Evolutionary conservation across 37 sponge, comb jelly and placozoan species (phyloP).

Genomic region (Cladorhizidae sp.): DNA sequence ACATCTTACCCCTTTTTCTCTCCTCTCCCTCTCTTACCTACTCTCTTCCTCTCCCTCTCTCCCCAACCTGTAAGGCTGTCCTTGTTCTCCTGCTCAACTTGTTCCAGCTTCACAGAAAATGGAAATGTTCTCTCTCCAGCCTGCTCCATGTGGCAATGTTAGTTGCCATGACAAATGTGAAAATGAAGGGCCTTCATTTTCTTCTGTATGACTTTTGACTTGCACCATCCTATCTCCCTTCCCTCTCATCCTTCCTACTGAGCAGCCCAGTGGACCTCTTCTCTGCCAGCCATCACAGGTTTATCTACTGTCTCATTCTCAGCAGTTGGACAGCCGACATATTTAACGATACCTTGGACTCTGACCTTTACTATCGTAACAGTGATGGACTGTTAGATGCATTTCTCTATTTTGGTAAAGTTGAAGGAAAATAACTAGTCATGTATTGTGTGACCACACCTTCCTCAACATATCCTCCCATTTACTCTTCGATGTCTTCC

Average conservation of each 20-base stretch:
- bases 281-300: conserved; percentile 2
- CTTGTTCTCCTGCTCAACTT: neutral
- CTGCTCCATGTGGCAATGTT: neutral
- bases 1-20: neutral
- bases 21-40: conserved; percentile 27
- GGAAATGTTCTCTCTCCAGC: neutral
- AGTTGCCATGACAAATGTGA: neutral
- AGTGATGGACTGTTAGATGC: conserved; percentile 2
- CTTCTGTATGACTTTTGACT: too few species aligned
- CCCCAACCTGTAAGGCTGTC: neutral
- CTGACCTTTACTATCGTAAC: conserved; percentile 26
- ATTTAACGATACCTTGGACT: conserved; percentile 16
- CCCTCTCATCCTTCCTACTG: neutral
- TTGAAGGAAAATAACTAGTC: neutral
- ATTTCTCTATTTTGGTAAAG: conserved; percentile 19
- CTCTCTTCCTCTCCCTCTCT: conserved; percentile 23
- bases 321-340: conserved; percentile 39
- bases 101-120: neutral
- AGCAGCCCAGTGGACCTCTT: conserved; percentile 40
- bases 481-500: neutral
- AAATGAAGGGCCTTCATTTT: too few species aligned
- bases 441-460: neutral
- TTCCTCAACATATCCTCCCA: neutral
- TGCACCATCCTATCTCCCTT: neutral
- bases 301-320: conserved; percentile 41